A percentile compares a stretch with the other conserved stretches of the same genome.
Conservation (phyloP, 2,888 invertebrate genomes). For the Parnassius mnemosyne region DNA sequence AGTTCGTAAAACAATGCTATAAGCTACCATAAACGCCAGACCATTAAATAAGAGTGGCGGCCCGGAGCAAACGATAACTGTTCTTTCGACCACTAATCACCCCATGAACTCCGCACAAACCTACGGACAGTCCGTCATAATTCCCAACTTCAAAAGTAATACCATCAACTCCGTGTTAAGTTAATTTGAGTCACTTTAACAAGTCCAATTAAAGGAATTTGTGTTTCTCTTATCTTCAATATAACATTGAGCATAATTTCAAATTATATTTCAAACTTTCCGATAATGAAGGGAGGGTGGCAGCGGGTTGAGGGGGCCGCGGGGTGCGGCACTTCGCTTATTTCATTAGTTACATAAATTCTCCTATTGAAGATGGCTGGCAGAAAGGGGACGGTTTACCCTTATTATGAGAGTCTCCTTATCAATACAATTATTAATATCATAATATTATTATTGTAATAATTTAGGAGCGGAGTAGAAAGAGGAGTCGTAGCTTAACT, state of each 20-base stretch:
- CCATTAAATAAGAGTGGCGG: slow-evolving; percentile 57
- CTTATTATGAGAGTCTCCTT: slow-evolving; percentile 81
- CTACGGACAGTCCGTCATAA: slow-evolving; percentile 76
- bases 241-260: slow-evolving; percentile 82
- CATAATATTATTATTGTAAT: slow-evolving; percentile 81
- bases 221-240: slow-evolving; percentile 82
- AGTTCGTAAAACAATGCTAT: slow-evolving; percentile 46
- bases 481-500: slow-evolving; percentile 77
- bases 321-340: slow-evolving; percentile 75
- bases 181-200: slow-evolving; percentile 81
- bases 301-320: slow-evolving; percentile 43
- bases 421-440: slow-evolving; percentile 82
- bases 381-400: slow-evolving; percentile 81
- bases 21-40: slow-evolving; percentile 56
- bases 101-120: slow-evolving; percentile 54
- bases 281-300: slow-evolving; percentile 79
- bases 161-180: slow-evolving; percentile 81
- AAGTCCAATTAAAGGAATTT: slow-evolving; percentile 82
- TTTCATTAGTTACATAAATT: slow-evolving; percentile 82
- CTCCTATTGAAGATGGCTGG: slow-evolving; percentile 80
- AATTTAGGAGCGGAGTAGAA: slow-evolving; percentile 73
- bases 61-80: slow-evolving; percentile 62
- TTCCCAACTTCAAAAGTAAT: slow-evolving; percentile 78
- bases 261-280: slow-evolving; percentile 82
- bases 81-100: slow-evolving; percentile 65